Base-by-base conservation (phyloP, 2,113 vertebrate genomes). In the Misgurnus anguillicaudatus region DNA sequence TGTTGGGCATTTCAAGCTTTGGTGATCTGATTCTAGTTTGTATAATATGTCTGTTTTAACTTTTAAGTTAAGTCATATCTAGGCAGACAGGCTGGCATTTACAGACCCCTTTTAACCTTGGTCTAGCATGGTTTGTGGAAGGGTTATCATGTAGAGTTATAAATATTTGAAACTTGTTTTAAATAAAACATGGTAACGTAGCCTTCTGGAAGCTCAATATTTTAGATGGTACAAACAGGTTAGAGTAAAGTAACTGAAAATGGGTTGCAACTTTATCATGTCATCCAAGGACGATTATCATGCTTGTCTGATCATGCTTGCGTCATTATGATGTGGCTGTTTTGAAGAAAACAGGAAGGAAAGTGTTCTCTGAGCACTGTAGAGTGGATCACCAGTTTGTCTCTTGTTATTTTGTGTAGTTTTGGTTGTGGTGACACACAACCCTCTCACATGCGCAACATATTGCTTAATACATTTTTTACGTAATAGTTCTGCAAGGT, bases 181-280 rank as follows among this genome's bases (percentile, higher is more conserved):
- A 21, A 24, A 74, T n/a, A 74, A 74, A 38, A 38, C 16, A 4
- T 17, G 14, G 9, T 47, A 24, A 1, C 11, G 21, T 70, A 19
- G 11, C 2, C 68, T 38, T n/a, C 5, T 55, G 47, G 16, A 38
- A 36, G n/a, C n/a, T 77, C 2, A 65, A 0, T 67, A 39, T 55
- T 57, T 77, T 48, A 66, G 31, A 21, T 31, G n/a, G 8, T 57
- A 67, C n/a, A 67, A 66, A 77, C 9, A 17, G n/a, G 47, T 55
- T 39, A 16, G 51, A 39, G 10, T n/a, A 48, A 68, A 14, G 16
- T 55, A 51, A 36, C 6, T 3, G 24, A 2, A n/a, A 70, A 16
- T 69, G 3, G 4, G 36, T 70, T 5, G 24, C 10, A 66, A 24
- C 9, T 10, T 10, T 47, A 31, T 31, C 24, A 31, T 31, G 24